Evolutionary conservation across 2,113 vertebrate genomes (phyloP).

Genomic region (Rallus limicola): DNA sequence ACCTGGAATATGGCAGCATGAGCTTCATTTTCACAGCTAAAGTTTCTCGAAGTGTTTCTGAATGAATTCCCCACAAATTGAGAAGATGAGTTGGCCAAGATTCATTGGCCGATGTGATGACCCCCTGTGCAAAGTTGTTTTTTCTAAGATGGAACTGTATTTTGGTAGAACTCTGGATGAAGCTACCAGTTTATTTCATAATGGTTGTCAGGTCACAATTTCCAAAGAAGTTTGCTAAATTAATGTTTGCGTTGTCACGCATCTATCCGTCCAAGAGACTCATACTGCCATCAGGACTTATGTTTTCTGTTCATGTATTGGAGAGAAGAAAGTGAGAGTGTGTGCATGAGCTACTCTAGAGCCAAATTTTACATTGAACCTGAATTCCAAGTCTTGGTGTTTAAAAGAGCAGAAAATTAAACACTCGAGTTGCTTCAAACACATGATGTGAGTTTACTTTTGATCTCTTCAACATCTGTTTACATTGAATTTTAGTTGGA

Average conservation of each 20-base stretch:
- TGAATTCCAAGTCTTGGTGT: background rate
- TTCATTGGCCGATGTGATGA: background rate
- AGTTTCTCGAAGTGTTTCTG: background rate
- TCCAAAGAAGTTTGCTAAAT: background rate
- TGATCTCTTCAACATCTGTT: fast-evolving
- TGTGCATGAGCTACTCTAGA: background rate
- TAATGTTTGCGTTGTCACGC: background rate
- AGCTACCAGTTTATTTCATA: background rate
- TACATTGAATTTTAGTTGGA: background rate
- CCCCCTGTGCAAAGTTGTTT: background rate
- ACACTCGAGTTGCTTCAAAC: background rate
- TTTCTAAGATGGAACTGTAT: background rate
- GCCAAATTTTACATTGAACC: background rate
- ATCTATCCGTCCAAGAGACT: background rate
- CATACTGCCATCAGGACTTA: background rate
- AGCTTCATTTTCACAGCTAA: background rate
- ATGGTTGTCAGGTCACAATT: background rate
- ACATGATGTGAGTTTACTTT: background rate
- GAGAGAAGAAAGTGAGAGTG: background rate
- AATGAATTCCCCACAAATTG: background rate
- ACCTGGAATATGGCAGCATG: background rate
- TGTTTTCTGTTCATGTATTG: background rate
- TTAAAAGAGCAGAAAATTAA: background rate
- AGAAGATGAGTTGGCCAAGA: background rate
- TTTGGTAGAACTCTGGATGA: background rate